These are phyloP conservation scores for Ifrita kowaldi DNA, from an alignment of 2,113 vertebrate genomes.

Conservation along the genomic window DNA sequence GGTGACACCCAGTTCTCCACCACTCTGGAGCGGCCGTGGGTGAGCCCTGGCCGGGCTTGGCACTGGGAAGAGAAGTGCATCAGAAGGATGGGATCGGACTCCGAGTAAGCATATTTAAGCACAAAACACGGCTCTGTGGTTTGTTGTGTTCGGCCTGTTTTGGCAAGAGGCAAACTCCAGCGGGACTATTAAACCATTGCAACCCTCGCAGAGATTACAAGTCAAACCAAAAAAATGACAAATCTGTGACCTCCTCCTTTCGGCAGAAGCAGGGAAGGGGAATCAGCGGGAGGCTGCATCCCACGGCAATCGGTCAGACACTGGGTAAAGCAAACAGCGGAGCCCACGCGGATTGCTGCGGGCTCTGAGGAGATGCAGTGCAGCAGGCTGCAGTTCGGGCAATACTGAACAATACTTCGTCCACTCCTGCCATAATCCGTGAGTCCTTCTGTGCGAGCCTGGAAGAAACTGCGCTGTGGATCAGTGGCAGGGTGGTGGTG, in stretches of 20 bases:
- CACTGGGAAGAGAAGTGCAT: not conserved
- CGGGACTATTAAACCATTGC: not conserved
- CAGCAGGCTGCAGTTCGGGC: not conserved
- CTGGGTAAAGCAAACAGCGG: not conserved
- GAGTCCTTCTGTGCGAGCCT: accelerated
- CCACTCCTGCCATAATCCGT: accelerated
- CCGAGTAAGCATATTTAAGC: accelerated
- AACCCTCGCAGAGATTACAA: not conserved
- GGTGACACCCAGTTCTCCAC: not conserved
- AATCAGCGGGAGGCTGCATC: accelerated
- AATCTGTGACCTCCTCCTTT: not conserved
- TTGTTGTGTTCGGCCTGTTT: not conserved
- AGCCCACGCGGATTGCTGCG: accelerated
- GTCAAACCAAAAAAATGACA: not conserved
- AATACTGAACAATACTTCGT: accelerated
- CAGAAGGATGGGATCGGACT: not conserved
- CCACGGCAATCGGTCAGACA: accelerated
- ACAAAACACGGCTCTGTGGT: not conserved
- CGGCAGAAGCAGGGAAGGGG: not conserved
- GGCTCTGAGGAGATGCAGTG: accelerated
- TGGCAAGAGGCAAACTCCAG: not conserved
- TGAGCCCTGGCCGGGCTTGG: not conserved
- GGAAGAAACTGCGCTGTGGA: not conserved
- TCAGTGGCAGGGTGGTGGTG: accelerated
- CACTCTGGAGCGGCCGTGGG: not conserved